Percentiles rank a stretch among this genome's conserved stretches.
These are phyloP conservation scores for Corythornis cristatus DNA, from an alignment of 2,113 vertebrate genomes.

Conservation along the genomic window DNA sequence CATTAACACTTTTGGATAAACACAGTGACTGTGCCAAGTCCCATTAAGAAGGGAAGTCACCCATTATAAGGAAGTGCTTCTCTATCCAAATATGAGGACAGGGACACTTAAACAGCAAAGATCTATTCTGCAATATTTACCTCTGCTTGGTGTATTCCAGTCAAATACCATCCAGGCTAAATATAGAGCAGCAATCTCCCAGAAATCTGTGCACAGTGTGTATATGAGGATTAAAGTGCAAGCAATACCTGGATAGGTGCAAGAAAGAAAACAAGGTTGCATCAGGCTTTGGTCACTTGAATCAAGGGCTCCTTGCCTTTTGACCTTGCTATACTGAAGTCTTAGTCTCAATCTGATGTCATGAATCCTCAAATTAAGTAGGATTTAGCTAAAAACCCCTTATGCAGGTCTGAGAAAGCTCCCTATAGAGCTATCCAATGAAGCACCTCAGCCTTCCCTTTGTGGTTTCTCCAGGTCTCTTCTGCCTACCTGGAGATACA, in stretches of 20 bases:
- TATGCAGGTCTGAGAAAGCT: neutral
- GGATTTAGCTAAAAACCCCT: neutral
- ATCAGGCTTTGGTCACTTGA: neutral
- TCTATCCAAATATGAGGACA: neutral
- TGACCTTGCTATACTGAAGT: neutral
- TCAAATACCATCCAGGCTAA: constrained; percentile 93
- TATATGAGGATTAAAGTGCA: constrained; percentile 88
- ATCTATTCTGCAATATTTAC: constrained; percentile 49
- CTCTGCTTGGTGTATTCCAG: constrained; percentile 97
- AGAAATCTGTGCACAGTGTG: constrained; percentile 93
- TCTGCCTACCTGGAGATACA: neutral
- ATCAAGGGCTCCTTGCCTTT: neutral
- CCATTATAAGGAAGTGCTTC: neutral
- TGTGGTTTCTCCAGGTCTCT: neutral
- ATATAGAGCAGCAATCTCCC: constrained; percentile 89
- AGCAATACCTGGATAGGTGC: constrained; percentile 74
- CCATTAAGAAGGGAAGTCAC: neutral
- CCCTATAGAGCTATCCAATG: neutral
- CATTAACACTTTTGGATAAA: neutral
- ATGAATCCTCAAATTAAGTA: neutral
- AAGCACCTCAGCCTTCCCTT: neutral
- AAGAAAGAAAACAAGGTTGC: neutral
- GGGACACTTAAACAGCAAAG: neutral
- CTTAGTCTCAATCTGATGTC: neutral
- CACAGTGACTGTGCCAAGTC: neutral